Base-by-base conservation (phyloP, 92 coral and sea anemone species). In the Palythoa grandiflora region DNA sequence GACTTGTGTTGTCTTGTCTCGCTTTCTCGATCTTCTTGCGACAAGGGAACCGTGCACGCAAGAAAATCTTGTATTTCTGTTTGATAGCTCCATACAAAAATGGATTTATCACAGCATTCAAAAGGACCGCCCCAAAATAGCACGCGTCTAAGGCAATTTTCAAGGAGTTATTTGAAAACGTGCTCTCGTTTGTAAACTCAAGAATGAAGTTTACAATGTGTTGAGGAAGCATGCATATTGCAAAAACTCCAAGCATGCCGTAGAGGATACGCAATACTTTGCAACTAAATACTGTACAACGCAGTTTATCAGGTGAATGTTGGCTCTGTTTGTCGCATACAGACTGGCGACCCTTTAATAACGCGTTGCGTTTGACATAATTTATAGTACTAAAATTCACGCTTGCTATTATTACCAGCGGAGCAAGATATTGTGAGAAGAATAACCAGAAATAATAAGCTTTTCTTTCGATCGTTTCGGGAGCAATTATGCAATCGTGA, bases 41-140 rank as follows among this genome's bases (percentile, higher is more conserved):
- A 38, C 84, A 79, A 65, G 9, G 38, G 4, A 40, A 4, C 72
- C 84, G 61, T 11, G 51, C 7, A 16, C 54, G 84, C 5, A 40
- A 7, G 37, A 16, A 54, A 9, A 61, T 20, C 0, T n/a, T 39
- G 40, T 60, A 79, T 39, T 79, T 79, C 17, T 73, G 84, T 40
- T 79, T 60, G n/a, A 79, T 61, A 28, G 84, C 84, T 47, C 84
- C 84, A 2, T 79, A 79, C 73, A 79, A 19, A 44, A 79, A 79
- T 15, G 84, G 84, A 10, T 79, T 68, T 28, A 61, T 3, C 38
- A 61, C 84, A 11, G 84, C 73, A 40, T 79, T 79, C 38, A 79
- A 40, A 50, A 79, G 72, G 12, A 79, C 84, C 3, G 48, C 54
- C 12, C 73, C 84, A 60, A 60, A 59, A 61, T 79, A 79, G 39